Conservation (phyloP, 2,888 invertebrate genomes). For the Calameuta pallipes region DNA sequence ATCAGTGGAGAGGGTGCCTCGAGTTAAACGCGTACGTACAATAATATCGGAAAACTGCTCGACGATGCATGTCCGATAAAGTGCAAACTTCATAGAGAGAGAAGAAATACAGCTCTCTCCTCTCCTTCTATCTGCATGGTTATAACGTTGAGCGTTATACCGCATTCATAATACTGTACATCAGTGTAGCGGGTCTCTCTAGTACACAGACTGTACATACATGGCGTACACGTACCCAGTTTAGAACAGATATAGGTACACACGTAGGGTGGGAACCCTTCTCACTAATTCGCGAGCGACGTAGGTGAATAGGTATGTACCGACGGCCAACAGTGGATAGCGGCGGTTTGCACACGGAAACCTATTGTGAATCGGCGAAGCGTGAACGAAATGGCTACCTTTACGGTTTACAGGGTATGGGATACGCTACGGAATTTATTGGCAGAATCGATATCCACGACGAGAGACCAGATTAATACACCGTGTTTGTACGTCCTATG, state of each 20-base stretch:
- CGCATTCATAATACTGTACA: background rate
- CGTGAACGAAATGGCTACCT: slow-evolving; percentile 54
- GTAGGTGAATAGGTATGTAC: slow-evolving; percentile 34
- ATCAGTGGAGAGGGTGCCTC: no score
- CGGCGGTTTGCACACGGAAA: slow-evolving; percentile 45
- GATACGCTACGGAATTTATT: slow-evolving; percentile 50
- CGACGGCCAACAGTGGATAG: slow-evolving; percentile 9
- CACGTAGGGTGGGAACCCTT: slow-evolving; percentile 24
- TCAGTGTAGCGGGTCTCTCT: background rate
- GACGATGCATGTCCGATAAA: slow-evolving; percentile 43
- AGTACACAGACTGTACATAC: background rate
- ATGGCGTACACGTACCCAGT: background rate
- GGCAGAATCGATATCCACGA: slow-evolving; percentile 46
- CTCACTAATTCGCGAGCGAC: slow-evolving; percentile 36
- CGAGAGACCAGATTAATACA: slow-evolving; percentile 4
- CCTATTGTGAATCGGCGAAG: slow-evolving; percentile 49
- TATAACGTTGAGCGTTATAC: background rate
- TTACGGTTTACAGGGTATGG: slow-evolving; percentile 47
- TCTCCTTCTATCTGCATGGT: background rate
- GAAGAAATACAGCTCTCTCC: background rate
- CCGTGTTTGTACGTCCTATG: background rate
- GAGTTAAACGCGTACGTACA: background rate
- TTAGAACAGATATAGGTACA: slow-evolving; percentile 5
- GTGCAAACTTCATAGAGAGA: slow-evolving; percentile 11
- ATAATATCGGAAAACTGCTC: slow-evolving; percentile 3